Evolutionary conservation across 2,797 vertebrate genomes (phyloP).

Genomic region (Gambelia wislizenii): DNA sequence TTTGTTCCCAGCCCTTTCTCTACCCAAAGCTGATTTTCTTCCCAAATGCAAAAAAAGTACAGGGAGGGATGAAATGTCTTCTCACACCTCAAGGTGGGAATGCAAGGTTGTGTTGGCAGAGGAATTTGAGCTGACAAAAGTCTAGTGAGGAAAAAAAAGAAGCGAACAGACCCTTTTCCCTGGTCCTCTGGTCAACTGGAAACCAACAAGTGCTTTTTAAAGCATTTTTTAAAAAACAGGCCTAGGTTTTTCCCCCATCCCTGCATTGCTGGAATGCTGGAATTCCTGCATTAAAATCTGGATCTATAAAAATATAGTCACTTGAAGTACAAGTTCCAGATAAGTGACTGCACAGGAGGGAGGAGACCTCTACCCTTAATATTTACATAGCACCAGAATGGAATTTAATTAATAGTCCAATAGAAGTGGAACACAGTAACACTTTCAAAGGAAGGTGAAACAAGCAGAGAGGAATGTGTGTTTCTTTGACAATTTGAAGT

Average conservation of each 20-base stretch:
- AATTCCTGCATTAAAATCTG: background rate
- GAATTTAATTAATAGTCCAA: background rate
- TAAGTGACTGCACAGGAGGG: background rate
- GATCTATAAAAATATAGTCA: background rate
- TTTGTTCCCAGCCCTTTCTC: background rate
- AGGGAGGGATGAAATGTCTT: background rate
- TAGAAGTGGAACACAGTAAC: background rate
- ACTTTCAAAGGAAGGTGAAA: background rate
- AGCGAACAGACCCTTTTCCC: no score
- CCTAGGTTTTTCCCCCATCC: background rate
- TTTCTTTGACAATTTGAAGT: background rate
- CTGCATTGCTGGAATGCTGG: background rate
- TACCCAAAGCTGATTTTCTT: background rate
- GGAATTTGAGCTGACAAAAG: background rate
- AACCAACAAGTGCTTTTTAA: background rate
- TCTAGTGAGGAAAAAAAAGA: background rate
- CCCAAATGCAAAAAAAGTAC: background rate
- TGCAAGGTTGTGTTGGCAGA: background rate
- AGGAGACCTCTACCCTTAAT: background rate
- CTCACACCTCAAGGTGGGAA: background rate
- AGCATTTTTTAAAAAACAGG: background rate
- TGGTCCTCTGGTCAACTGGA: background rate
- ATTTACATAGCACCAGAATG: background rate
- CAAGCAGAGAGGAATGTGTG: background rate
- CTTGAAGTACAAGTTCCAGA: background rate